A percentile compares a stretch with the other conserved stretches of the same genome.
Evolutionary conservation across 1,140 invertebrate genomes (phyloP).

Genomic region (Caerostris extrusa): DNA sequence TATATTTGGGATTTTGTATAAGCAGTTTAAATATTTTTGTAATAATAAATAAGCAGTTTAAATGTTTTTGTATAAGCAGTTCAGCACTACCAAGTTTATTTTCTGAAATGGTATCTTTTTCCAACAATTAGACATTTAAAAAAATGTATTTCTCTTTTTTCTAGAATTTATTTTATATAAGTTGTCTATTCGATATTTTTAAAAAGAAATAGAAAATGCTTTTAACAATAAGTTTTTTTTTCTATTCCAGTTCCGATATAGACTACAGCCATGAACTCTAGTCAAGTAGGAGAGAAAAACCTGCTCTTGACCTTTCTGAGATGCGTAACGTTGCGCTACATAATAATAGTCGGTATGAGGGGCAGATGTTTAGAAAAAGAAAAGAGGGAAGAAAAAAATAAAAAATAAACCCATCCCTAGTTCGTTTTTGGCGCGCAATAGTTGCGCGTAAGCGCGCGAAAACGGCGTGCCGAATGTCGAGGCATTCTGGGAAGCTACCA

Average conservation of each 20-base stretch:
- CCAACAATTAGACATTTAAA: no score
- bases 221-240: not conserved
- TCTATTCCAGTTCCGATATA: not conserved
- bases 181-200: no score
- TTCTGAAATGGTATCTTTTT: no score
- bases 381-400: not conserved
- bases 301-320: not conserved
- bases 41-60: no score
- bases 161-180: no score
- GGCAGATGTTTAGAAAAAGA: constrained; percentile 32
- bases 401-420: not conserved
- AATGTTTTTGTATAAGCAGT: no score
- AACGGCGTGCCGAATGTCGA: constrained; percentile 28
- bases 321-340: constrained; percentile 22
- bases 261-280: not conserved
- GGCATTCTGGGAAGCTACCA: constrained; percentile 74
- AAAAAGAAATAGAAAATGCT: no score
- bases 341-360: not conserved
- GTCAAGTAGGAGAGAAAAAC: not conserved
- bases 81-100: no score
- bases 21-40: no score
- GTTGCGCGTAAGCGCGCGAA: not conserved
- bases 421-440: constrained; percentile 53
- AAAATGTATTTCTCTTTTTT: no score
- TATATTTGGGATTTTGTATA: no score